Evolutionary conservation across 2,113 vertebrate genomes (phyloP), one percentile per base, ranked within the genome.

Genomic region (Suricata suricatta): DNA sequence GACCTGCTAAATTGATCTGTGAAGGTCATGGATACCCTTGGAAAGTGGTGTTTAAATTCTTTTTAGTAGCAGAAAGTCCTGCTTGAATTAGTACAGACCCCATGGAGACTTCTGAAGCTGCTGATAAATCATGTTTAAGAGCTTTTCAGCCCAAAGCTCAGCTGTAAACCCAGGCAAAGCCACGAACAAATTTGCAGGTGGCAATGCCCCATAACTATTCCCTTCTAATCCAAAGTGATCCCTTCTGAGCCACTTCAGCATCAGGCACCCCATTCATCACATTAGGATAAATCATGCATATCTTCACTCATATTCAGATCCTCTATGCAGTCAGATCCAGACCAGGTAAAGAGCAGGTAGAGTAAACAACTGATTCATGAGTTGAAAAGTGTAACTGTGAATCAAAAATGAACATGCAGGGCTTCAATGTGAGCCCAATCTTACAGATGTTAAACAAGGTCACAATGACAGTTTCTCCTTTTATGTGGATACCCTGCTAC

Each of bases 51-150:
- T 72, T 97, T 96, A 97, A 96, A 96, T 97, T 96, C n/a, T 93
- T 90, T 95, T 93, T 85, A 84, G 77, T 50, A 88, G 90, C 77
- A 91, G 10, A 96, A 71, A 57, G 15, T 96, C 35, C 85, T 92
- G 38, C 88, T 80, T 95, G 96, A 97, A 96, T 97, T 97, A 90
- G 33, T 95, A 52, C 74, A 90, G 38, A 96, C 38, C 63, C 95
- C 93, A 96, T 52, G 76, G 96, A 95, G 96, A 92, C 72, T 88
- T 92, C 85, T 69, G 88, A 95, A 44, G 35, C 88, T 96, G 72
- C 41, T 94, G 69, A 91, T 80, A 98, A 98, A 98, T 97, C 85
- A 93, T 41, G 77, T 97, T 98, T 98, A 96, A 79, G 97, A 98
- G 71, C 14, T 95, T 98, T 89, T 95, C 41, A 17, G 83, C 44